A percentile compares a stretch with the other conserved stretches of the same genome.
phyloP scores from a whole-genome alignment of 2,113 vertebrate species.

The Xiphophorus couchianus region DNA sequence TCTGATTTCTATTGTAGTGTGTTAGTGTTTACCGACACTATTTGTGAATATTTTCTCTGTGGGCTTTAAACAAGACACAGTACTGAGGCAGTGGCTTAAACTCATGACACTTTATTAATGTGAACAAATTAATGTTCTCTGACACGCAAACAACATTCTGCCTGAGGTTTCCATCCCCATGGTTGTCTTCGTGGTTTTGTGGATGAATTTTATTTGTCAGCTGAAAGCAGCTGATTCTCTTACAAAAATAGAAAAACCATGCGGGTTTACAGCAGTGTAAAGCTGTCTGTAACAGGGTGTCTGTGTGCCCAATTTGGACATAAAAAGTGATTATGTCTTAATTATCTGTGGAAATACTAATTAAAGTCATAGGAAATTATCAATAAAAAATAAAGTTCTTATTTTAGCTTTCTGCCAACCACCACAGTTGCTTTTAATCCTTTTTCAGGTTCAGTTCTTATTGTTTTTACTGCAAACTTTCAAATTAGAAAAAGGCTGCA shows the following conservation, averaged over 20 bases:
- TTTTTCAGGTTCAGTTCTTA: background rate
- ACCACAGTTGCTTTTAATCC: background rate
- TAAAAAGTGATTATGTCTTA: background rate
- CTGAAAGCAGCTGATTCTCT: conserved; percentile 3
- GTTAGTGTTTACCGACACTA: background rate
- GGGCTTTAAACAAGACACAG: conserved; percentile 9
- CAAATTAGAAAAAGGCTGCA: background rate
- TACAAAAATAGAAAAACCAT: background rate
- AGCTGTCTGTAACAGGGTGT: conserved; percentile 1
- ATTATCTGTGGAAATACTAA: background rate
- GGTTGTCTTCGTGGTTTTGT: conserved; percentile 17
- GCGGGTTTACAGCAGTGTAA: conserved; percentile 13
- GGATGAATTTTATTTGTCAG: conserved; percentile 5
- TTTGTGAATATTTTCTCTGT: background rate
- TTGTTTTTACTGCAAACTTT: background rate
- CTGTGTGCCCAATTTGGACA: background rate
- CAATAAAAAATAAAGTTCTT: background rate
- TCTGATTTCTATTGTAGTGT: conserved; percentile 6
- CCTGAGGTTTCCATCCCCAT: conserved; percentile 8
- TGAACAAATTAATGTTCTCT: conserved; percentile 8
- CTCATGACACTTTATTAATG: conserved; percentile 1
- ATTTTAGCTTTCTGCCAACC: background rate
- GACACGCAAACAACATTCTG: conserved; percentile 14
- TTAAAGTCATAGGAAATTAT: background rate
- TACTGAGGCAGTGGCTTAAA: background rate